Evolutionary conservation across 2,797 vertebrate genomes (phyloP).

Genomic region (Sciaenops ocellatus): DNA sequence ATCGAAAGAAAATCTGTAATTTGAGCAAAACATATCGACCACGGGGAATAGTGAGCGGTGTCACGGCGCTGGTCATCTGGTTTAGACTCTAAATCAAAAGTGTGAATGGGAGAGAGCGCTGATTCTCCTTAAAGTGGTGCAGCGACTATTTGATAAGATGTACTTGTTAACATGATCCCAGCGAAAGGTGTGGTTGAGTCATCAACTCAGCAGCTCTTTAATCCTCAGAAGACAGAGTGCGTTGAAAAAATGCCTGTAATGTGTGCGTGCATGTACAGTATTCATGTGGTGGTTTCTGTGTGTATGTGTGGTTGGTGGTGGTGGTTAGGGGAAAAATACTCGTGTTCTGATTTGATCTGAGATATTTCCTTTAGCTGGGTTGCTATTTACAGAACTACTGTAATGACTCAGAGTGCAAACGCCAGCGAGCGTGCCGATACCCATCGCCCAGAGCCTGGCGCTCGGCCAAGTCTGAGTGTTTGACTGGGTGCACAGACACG

Average conservation of each 20-base stretch:
- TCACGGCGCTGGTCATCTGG: constrained; percentile 23
- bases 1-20: constrained; percentile 44
- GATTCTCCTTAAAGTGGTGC: constrained; percentile 35
- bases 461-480: constrained; percentile 54
- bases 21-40: constrained; percentile 45
- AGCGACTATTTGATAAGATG: constrained; percentile 32
- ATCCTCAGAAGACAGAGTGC: constrained; percentile 52
- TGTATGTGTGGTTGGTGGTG: constrained; percentile 66
- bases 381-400: constrained; percentile 84
- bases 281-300: not conserved
- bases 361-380: constrained; percentile 78
- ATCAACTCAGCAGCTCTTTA: constrained; percentile 60
- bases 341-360: constrained; percentile 78
- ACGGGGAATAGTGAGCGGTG: constrained; percentile 41
- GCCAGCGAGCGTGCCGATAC: constrained; percentile 77
- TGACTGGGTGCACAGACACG: constrained; percentile 45
- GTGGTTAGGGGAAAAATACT: constrained; percentile 73
- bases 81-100: constrained; percentile 53
- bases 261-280: constrained; percentile 4
- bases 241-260: constrained; percentile 38
- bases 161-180: constrained; percentile 17
- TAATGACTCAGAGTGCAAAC: constrained; percentile 78
- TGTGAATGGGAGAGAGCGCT: constrained; percentile 38
- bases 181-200: constrained; percentile 45
- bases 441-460: constrained; percentile 73